A percentile compares a stretch with the other conserved stretches of the same genome.
Evolutionary conservation across 2,888 invertebrate genomes (phyloP).

Genomic region (Andrena hattorfiana): DNA sequence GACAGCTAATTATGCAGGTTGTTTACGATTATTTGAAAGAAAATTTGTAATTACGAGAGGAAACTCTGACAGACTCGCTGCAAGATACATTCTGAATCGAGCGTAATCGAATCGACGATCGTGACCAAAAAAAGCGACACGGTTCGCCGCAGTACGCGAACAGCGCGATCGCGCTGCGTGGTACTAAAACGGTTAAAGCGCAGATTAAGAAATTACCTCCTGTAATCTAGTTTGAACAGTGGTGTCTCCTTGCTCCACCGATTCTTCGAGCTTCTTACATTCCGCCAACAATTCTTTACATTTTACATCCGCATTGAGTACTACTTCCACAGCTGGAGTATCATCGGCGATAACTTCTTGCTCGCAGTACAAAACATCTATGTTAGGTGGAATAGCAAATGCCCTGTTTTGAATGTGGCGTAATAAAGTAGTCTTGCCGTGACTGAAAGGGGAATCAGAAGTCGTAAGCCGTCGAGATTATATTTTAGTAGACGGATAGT

Average conservation of each 20-base stretch:
- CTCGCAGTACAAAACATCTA: constrained; percentile 98
- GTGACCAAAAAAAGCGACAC: no score
- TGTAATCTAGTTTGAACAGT: constrained; percentile 92
- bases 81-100: no score
- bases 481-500: background rate
- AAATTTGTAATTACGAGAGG: no score
- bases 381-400: constrained; percentile 97
- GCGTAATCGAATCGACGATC: no score
- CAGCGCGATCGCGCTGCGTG: no score
- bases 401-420: constrained; percentile 96
- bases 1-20: no score
- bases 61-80: no score
- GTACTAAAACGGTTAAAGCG: no score
- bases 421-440: constrained; percentile 98
- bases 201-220: constrained; percentile 86
- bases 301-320: constrained; percentile 97
- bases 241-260: constrained; percentile 90
- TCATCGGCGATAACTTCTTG: constrained; percentile 99
- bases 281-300: constrained; percentile 93
- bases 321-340: constrained; percentile 96
- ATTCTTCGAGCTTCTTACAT: constrained; percentile 92
- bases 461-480: background rate
- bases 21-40: no score
- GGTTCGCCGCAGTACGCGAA: no score
- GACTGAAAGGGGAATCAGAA: constrained; percentile 86